A percentile compares a stretch with the other conserved stretches of the same genome.
phyloP scores from a whole-genome alignment of 2,797 vertebrate genomes.

The Malacoctenus gilli region DNA sequence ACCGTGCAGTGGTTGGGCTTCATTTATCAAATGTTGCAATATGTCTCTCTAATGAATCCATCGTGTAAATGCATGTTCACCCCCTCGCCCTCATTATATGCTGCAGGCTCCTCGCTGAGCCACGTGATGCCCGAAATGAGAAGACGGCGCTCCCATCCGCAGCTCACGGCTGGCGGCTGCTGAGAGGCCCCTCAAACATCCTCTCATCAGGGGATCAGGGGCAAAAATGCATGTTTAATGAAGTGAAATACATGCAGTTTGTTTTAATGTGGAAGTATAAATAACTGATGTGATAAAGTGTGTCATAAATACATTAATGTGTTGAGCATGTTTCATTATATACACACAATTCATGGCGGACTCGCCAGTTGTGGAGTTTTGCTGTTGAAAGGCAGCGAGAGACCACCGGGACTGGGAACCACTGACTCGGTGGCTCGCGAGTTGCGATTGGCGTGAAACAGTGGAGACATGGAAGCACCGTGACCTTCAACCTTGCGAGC shows the following conservation, averaged over 20 bases:
- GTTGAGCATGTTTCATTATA: not conserved
- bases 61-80: constrained; percentile 43
- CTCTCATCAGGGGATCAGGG: not conserved
- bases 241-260: constrained; percentile 6
- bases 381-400: too few species aligned
- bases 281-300: not conserved
- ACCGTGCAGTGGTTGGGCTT: constrained; percentile 17
- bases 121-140: constrained; percentile 1
- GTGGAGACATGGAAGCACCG: too few species aligned
- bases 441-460: too few species aligned
- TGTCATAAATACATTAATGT: not conserved
- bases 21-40: constrained; percentile 45
- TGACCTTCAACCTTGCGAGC: too few species aligned
- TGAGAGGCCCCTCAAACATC: not conserved
- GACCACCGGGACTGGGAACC: too few species aligned
- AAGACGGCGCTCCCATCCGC: constrained; percentile 1
- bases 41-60: constrained; percentile 52
- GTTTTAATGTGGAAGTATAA: not conserved
- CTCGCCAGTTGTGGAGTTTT: not conserved
- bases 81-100: constrained; percentile 48
- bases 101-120: constrained; percentile 18
- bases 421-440: too few species aligned
- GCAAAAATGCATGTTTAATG: constrained; percentile 6
- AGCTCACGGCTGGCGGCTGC: too few species aligned
- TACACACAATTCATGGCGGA: not conserved